Conservation (phyloP, 2,797 vertebrate genomes). For the Pteropus rufus region DNA sequence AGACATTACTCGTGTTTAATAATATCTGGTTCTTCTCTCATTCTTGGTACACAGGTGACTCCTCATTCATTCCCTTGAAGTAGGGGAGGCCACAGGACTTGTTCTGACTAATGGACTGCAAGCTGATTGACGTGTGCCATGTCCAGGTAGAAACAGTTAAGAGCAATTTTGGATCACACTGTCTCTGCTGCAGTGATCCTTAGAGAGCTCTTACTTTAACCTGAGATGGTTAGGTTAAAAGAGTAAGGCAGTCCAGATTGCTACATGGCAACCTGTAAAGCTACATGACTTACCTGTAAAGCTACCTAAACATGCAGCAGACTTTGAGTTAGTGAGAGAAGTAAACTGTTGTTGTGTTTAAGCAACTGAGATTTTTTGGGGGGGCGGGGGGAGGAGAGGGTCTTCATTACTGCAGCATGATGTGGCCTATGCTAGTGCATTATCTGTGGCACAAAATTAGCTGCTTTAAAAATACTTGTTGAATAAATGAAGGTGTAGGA, state of each 20-base stretch:
- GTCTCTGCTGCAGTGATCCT: not conserved
- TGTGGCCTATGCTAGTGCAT: not conserved
- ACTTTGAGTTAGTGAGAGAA: not conserved
- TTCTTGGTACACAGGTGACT: not conserved
- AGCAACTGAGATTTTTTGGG: not conserved
- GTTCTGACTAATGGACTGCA: not conserved
- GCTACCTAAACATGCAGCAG: not conserved
- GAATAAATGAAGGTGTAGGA: conserved; percentile 11
- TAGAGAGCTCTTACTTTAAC: not conserved
- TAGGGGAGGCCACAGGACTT: not conserved
- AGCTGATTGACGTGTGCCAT: not conserved
- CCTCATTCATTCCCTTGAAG: not conserved
- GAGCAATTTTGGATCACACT: not conserved
- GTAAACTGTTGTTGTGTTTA: not conserved
- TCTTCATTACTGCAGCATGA: not conserved
- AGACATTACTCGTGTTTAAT: not conserved
- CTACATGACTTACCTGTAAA: not conserved
- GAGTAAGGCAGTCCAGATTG: not conserved
- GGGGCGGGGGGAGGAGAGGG: not conserved
- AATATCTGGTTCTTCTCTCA: not conserved
- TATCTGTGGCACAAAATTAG: not conserved
- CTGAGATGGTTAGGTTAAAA: not conserved
- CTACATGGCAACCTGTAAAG: not conserved
- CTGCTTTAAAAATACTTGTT: not conserved
- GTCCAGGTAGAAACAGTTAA: not conserved